A percentile compares a stretch with the other conserved stretches of the same genome.
These are phyloP conservation scores for Aspiorhynchus laticeps DNA, from an alignment of 2,113 vertebrate genomes.

Conservation along the genomic window DNA sequence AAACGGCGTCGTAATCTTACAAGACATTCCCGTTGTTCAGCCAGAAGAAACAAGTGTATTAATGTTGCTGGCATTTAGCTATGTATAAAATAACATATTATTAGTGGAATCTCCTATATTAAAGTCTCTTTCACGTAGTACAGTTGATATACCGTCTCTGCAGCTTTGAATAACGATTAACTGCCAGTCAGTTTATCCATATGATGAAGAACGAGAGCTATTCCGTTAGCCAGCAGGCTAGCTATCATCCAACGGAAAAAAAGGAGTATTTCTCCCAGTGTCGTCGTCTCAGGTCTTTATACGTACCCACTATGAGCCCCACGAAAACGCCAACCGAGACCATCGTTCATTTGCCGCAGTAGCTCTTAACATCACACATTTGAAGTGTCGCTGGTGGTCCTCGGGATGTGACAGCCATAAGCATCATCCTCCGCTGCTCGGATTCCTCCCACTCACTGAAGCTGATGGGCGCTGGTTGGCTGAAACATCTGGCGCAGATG, in stretches of 20 bases:
- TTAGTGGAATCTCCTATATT: not conserved
- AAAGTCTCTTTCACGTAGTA: not conserved
- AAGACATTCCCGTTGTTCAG: not conserved
- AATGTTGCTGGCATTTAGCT: not conserved
- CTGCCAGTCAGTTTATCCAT: not conserved
- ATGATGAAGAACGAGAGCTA: not conserved
- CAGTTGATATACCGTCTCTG: not conserved
- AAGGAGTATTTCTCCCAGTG: not conserved
- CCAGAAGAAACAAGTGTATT: not conserved
- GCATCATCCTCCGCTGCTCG: slow-evolving; percentile 60
- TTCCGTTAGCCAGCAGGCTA: slow-evolving; percentile 46
- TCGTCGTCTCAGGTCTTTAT: slow-evolving; percentile 39
- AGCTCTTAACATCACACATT: slow-evolving; percentile 56
- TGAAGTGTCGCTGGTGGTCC: slow-evolving; percentile 49
- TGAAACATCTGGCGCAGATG: slow-evolving; percentile 74
- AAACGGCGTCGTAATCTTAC: not conserved
- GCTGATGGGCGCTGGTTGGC: slow-evolving; percentile 67
- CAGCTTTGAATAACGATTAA: not conserved
- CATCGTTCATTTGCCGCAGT: slow-evolving; percentile 63
- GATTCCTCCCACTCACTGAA: slow-evolving; percentile 44
- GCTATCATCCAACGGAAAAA: slow-evolving; percentile 30
- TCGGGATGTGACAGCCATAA: slow-evolving; percentile 67
- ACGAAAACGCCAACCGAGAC: slow-evolving; percentile 62
- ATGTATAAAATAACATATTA: not conserved
- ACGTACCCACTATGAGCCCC: slow-evolving; percentile 75